Evolutionary conservation across 2,888 invertebrate genomes (phyloP), one percentile per base, ranked within the genome.

Genomic region (Erebia ligea): DNA sequence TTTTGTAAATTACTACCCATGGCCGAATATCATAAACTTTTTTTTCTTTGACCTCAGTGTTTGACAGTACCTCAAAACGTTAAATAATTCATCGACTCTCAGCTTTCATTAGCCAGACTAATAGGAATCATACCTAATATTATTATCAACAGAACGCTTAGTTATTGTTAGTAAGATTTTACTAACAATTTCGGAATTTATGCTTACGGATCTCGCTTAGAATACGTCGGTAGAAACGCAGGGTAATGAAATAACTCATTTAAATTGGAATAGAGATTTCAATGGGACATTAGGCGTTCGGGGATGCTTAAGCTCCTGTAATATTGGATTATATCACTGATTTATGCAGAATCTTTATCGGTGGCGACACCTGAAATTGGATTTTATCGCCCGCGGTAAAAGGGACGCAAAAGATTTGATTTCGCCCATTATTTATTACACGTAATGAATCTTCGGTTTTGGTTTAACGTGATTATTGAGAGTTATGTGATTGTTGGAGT

Each of bases 331-430:
- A 92, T 62, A 62, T 87, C 86, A 82, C 86, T 92, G 92, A 93
- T 93, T 93, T 93, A 93, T 93, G 92, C 88, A 86, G 87, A 90
- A 91, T 91, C 91, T 91, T 91, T 91, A 91, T 91, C 91, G 87
- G 80, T 73, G 80, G 80, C 82, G 86, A 86, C 89, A 90, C 89
- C 89, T 89, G 88, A 84, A 89, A 91, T 91, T 90, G 90, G 84
- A 90, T 90, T 90, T 86, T 81, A 86, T 88, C 86, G 86, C 84
- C 84, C 84, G 77, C 78, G 81, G 78, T 72, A 70, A 72, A 74
- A 71, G 72, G 72, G 72, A 68, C 72, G 67, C 62, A 67, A 71
- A 70, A 72, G 67, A 70, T 72, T 70, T 70, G 52, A 63, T 70
- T 52, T 69, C 57, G 69, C 57, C 70, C 52, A 65, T 56, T 65